A percentile compares a stretch with the other conserved stretches of the same genome.
Evolutionary conservation across 2,113 vertebrate genomes (phyloP).

Genomic region (Menidia beryllina): DNA sequence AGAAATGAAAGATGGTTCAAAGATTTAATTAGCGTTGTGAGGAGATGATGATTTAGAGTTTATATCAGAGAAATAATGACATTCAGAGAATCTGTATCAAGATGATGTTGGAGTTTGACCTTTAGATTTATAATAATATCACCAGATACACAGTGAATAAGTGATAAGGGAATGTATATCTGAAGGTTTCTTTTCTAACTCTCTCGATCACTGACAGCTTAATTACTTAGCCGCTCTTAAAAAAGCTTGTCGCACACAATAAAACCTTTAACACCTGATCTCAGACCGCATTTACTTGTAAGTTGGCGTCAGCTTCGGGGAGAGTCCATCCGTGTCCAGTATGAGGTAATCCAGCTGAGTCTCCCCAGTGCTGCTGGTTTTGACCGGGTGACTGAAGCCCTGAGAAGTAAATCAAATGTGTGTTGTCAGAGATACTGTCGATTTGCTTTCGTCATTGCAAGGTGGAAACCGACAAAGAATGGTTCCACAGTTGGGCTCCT

Average conservation of each 20-base stretch:
- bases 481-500: too few species aligned
- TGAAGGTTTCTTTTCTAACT: neutral
- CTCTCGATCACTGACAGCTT: too few species aligned
- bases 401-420: constrained; percentile 2
- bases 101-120: too few species aligned
- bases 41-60: too few species aligned
- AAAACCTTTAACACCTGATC: neutral
- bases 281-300: constrained; percentile 50
- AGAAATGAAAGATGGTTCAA: neutral
- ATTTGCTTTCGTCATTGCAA: too few species aligned
- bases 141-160: neutral
- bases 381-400: constrained; percentile 81
- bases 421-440: too few species aligned
- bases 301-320: constrained; percentile 76
- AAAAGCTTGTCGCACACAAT: neutral
- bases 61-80: too few species aligned
- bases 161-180: neutral
- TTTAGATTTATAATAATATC: neutral
- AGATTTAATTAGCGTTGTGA: too few species aligned
- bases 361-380: constrained; percentile 69
- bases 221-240: too few species aligned
- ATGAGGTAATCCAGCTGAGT: constrained; percentile 77
- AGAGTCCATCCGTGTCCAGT: constrained; percentile 82
- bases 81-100: too few species aligned
- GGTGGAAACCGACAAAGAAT: too few species aligned